Percentiles rank a stretch among this genome's conserved stretches.
Evolutionary conservation across 2,797 vertebrate species (phyloP).

Genomic region (Neosilurus hyrtlii): DNA sequence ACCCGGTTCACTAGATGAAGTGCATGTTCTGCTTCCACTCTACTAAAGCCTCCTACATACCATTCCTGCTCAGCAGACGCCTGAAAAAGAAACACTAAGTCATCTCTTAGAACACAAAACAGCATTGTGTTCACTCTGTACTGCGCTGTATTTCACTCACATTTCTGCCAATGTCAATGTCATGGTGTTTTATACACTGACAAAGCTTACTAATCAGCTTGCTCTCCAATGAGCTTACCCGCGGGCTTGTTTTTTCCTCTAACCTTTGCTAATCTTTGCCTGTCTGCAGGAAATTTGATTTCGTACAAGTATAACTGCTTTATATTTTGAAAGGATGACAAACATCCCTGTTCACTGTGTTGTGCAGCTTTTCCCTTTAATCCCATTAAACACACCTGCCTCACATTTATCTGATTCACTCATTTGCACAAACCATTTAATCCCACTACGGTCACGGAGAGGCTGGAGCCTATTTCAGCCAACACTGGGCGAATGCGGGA

Average conservation of each 20-base stretch:
- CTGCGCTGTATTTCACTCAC: background rate
- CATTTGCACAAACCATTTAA: too few species aligned
- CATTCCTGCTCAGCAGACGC: constrained; percentile 68
- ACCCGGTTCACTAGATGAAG: constrained; percentile 80
- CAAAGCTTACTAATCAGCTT: too few species aligned
- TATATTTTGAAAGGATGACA: background rate
- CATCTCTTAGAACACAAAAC: background rate
- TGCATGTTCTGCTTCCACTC: constrained; percentile 79
- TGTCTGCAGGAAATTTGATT: background rate
- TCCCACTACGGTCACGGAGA: too few species aligned
- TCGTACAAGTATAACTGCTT: background rate
- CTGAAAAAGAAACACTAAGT: constrained; percentile 51
- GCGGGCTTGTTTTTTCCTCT: background rate
- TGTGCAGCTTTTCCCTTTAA: background rate
- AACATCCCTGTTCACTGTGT: background rate
- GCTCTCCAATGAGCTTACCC: too few species aligned
- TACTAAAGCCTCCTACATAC: constrained; percentile 78
- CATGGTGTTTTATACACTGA: too few species aligned
- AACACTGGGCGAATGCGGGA: too few species aligned
- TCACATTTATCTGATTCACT: background rate
- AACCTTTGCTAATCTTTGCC: background rate
- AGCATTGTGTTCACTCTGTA: background rate
- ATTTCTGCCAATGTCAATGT: background rate
- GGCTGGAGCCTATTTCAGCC: too few species aligned
- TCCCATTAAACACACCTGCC: background rate